These are phyloP conservation scores for Amblyteles armatorius DNA, from an alignment of 2,888 invertebrate species.

Conservation along the genomic window DNA sequence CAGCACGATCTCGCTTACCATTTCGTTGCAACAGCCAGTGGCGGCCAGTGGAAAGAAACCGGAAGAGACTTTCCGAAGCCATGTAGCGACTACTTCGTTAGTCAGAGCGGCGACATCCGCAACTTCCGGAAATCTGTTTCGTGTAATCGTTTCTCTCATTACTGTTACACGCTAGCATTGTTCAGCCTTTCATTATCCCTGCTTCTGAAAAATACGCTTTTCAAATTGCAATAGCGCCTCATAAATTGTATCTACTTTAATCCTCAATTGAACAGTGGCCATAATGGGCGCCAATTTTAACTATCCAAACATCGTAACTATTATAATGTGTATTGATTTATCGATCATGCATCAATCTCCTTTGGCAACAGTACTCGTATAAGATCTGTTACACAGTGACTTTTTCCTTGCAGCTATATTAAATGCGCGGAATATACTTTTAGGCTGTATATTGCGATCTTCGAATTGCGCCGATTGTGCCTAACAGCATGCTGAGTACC, in stretches of 20 bases:
- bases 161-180: background rate
- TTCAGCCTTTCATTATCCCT: background rate
- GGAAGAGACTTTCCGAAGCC: conserved; percentile 64
- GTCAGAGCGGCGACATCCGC: conserved; percentile 95
- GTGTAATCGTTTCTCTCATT: background rate
- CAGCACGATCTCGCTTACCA: conserved; percentile 73
- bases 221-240: background rate
- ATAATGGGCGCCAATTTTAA: background rate
- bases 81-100: conserved; percentile 96
- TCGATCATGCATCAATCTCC: background rate
- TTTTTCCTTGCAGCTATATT: background rate
- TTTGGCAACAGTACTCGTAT: background rate
- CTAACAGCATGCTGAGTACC: background rate
- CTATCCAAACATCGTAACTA: background rate
- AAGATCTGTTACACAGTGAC: background rate
- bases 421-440: conserved; percentile 21
- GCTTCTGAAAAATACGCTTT: background rate
- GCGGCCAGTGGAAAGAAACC: conserved; percentile 73
- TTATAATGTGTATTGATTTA: background rate
- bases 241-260: background rate
- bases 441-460: background rate
- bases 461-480: background rate
- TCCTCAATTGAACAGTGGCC: background rate
- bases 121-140: conserved; percentile 87
- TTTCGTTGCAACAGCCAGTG: conserved; percentile 72